These are phyloP conservation scores for Mirza zaza DNA, from an alignment of 2,113 vertebrate genomes.

Conservation along the genomic window DNA sequence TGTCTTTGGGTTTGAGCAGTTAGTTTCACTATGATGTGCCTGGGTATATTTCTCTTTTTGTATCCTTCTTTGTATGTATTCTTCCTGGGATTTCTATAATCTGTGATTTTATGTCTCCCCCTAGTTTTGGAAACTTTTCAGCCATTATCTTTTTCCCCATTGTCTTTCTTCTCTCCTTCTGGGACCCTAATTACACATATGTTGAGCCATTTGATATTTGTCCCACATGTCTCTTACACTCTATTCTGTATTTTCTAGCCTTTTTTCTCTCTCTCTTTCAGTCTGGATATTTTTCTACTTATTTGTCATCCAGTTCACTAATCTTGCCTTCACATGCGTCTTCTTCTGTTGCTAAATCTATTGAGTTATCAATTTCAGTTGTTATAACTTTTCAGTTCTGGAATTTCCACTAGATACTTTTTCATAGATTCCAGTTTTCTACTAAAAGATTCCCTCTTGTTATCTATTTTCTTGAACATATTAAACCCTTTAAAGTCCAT, in stretches of 20 bases:
- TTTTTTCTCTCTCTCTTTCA: accelerated
- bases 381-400: neutral
- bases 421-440: neutral
- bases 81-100: neutral
- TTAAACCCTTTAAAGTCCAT: neutral
- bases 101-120: neutral
- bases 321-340: neutral
- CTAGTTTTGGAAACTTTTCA: neutral
- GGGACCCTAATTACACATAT: neutral
- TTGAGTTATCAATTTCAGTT: neutral
- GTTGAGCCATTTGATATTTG: neutral
- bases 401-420: neutral
- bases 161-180: neutral
- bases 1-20: neutral
- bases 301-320: neutral
- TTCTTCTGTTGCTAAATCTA: constrained; percentile 6
- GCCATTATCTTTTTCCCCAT: neutral
- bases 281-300: neutral
- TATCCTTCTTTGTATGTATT: neutral
- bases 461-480: neutral
- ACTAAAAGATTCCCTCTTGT: neutral
- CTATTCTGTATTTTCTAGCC: neutral
- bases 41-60: neutral
- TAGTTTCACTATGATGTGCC: neutral
- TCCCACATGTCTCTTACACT: neutral